phyloP scores from a whole-genome alignment of 2,113 vertebrate species.

The Silurus meridionalis region DNA sequence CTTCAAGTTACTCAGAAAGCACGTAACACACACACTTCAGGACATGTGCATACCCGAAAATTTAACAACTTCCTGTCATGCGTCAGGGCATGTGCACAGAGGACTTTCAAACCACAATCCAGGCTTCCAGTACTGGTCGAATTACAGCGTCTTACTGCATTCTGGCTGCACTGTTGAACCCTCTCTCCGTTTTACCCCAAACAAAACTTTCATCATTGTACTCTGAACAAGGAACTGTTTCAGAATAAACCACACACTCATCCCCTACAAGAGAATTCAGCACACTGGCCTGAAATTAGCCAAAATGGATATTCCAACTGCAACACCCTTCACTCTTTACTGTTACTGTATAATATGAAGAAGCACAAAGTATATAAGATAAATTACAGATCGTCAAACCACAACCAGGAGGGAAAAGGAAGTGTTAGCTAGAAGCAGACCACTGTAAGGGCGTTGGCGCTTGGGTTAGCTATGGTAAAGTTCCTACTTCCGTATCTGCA shows the following conservation, averaged over 20 bases:
- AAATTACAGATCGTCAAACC: constrained; percentile 29
- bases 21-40: no score
- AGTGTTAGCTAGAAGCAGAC: constrained; percentile 27
- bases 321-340: not conserved
- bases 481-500: constrained; percentile 44
- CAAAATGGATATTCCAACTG: not conserved
- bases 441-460: constrained; percentile 44
- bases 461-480: not conserved
- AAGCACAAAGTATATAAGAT: constrained; percentile 6
- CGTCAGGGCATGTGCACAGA: constrained; percentile 36
- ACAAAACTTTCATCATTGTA: not conserved
- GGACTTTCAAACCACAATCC: constrained; percentile 42
- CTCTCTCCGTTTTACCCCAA: not conserved
- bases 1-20: not conserved
- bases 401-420: constrained; percentile 34
- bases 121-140: constrained; percentile 32
- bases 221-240: not conserved
- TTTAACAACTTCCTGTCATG: constrained; percentile 51
- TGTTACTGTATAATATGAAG: not conserved
- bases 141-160: constrained; percentile 25
- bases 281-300: not conserved
- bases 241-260: not conserved
- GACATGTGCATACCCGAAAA: not conserved
- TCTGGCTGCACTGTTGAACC: not conserved
- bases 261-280: not conserved